A percentile compares a stretch with the other conserved stretches of the same genome.
Evolutionary conservation across 1,140 invertebrate species (phyloP).

Genomic region (Gyrodactylus salaris): DNA sequence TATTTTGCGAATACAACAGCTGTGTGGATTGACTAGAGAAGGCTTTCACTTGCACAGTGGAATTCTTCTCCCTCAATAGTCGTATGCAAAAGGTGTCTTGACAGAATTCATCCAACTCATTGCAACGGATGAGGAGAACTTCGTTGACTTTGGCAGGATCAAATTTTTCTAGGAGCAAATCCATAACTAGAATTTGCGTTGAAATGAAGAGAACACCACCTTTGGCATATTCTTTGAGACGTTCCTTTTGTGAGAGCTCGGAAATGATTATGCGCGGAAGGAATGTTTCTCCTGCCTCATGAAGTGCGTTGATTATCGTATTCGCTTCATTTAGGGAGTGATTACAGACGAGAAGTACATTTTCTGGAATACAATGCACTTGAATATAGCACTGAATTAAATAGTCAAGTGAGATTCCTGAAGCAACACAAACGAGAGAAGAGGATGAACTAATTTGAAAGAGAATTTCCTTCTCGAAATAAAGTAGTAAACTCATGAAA

Average conservation of each 20-base stretch:
- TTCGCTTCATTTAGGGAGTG: neutral
- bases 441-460: neutral
- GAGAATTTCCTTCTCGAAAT: slow-evolving; percentile 3
- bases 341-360: neutral
- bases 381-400: neutral
- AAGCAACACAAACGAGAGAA: neutral
- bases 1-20: neutral
- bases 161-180: slow-evolving; percentile 58
- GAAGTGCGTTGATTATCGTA: neutral
- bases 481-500: neutral
- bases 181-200: slow-evolving; percentile 62
- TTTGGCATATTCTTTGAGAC: slow-evolving; percentile 14
- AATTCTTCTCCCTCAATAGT: slow-evolving; percentile 54
- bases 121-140: slow-evolving; percentile 52
- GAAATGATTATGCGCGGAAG: neutral
- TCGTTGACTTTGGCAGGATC: slow-evolving; percentile 59
- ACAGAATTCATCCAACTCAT: slow-evolving; percentile 22
- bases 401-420: neutral
- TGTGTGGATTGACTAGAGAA: slow-evolving; percentile 22
- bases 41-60: slow-evolving; percentile 78
- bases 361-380: slow-evolving; percentile 1
- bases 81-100: slow-evolving; percentile 70
- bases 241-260: neutral
- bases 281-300: neutral
- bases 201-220: slow-evolving; percentile 56